These are phyloP conservation scores for Epirrita christyi DNA, from an alignment of 2,888 invertebrate species.

Conservation along the genomic window DNA sequence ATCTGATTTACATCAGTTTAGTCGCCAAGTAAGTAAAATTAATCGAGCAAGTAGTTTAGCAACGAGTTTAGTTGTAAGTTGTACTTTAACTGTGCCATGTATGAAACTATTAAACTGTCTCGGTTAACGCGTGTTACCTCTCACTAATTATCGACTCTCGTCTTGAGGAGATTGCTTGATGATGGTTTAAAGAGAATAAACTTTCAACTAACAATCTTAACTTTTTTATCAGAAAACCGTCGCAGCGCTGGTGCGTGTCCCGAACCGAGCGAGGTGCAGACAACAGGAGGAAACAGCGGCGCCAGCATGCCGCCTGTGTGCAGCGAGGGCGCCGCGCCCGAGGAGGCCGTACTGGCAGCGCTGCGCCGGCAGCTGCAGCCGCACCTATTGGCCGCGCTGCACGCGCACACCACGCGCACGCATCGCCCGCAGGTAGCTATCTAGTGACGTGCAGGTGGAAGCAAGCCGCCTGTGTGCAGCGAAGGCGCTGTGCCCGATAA, in stretches of 20 bases:
- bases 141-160: too few relatives aligned
- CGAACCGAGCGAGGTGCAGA: constrained; percentile 35
- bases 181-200: neutral
- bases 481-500: constrained; percentile 74
- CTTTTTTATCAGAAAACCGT: constrained; percentile 57
- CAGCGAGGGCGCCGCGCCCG: constrained; percentile 55
- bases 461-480: constrained; percentile 13
- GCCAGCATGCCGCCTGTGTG: constrained; percentile 33
- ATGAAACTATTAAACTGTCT: too few relatives aligned
- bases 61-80: too few relatives aligned
- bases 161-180: neutral
- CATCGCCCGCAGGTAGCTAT: constrained; percentile 46
- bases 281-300: constrained; percentile 44
- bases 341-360: constrained; percentile 89
- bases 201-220: neutral
- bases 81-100: too few relatives aligned
- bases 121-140: too few relatives aligned
- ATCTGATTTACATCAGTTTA: too few relatives aligned
- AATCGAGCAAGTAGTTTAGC: too few relatives aligned
- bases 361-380: constrained; percentile 89
- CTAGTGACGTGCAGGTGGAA: constrained; percentile 34
- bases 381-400: constrained; percentile 79
- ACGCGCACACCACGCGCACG: constrained; percentile 74
- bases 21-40: too few relatives aligned
- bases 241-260: constrained; percentile 55